Conservation (phyloP, 2,113 vertebrate species). For the Picathartes gymnocephalus region DNA sequence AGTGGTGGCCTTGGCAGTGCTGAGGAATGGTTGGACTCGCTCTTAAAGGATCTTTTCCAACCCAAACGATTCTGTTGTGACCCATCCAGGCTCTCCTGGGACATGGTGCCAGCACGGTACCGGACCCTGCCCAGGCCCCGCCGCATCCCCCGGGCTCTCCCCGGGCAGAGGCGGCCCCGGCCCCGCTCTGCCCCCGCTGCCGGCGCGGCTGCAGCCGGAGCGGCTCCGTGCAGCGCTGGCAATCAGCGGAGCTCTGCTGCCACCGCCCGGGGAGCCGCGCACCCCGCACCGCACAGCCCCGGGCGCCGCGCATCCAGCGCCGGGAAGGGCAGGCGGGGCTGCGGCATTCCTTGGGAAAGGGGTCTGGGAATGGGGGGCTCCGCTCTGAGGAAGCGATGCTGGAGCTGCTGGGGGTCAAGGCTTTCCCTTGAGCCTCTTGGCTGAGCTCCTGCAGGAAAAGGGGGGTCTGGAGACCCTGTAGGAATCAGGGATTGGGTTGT, state of each 20-base stretch:
- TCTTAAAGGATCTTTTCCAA: not conserved
- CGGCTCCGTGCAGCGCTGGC: fast-evolving
- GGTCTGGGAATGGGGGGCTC: fast-evolving
- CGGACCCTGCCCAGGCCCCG: not conserved
- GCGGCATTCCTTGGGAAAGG: not conserved
- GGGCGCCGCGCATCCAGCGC: not conserved
- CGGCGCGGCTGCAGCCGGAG: not conserved
- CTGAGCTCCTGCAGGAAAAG: not conserved
- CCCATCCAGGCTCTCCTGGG: not conserved
- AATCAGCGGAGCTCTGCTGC: slow-evolving; percentile 21
- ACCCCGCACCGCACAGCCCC: not conserved
- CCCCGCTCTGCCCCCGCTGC: not conserved
- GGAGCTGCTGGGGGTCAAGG: not conserved
- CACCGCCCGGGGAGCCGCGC: not conserved
- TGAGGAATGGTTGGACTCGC: not conserved
- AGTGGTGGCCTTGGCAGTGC: not conserved
- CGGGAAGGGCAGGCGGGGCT: not conserved
- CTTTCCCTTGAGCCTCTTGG: not conserved
- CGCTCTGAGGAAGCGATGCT: fast-evolving
- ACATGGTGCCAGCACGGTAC: not conserved
- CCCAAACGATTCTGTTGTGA: not conserved
- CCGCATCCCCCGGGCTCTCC: not conserved
- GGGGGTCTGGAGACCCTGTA: fast-evolving
- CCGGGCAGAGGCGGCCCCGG: not conserved
- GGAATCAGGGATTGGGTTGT: not conserved